Conservation (phyloP, 2,888 invertebrate genomes). For the Drosophila eohydei region DNA sequence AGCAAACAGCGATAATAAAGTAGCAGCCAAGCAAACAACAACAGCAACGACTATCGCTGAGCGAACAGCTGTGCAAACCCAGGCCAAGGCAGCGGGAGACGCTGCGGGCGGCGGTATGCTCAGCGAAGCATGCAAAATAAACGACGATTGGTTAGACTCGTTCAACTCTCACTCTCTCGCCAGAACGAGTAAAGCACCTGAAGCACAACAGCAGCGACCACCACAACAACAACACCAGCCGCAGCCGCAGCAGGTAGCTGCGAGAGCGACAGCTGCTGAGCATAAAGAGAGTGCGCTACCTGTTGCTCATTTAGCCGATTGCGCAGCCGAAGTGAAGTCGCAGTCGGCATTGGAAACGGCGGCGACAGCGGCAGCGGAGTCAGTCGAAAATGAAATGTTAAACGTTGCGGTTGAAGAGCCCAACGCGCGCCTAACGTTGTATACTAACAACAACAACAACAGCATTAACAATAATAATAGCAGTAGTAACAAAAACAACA, state of each 20-base stretch:
- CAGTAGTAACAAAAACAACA: conserved; percentile 24
- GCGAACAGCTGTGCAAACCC: conserved; percentile 74
- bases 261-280: conserved; percentile 43
- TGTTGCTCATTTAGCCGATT: conserved; percentile 58
- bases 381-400: conserved; percentile 84
- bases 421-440: conserved; percentile 61
- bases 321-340: conserved; percentile 71
- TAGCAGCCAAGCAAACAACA: conserved; percentile 48
- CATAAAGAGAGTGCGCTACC: conserved; percentile 48
- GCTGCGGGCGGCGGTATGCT: conserved; percentile 21
- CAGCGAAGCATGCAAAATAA: conserved; percentile 79
- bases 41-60: conserved; percentile 37
- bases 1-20: conserved; percentile 68
- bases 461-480: conserved; percentile 30
- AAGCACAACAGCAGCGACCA: conserved; percentile 43
- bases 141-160: conserved; percentile 62
- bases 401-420: conserved; percentile 76
- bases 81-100: conserved; percentile 12
- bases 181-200: conserved; percentile 75
- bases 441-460: conserved; percentile 42
- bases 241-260: conserved; percentile 44
- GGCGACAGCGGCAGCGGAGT: conserved; percentile 42
- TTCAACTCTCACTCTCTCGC: conserved; percentile 59
- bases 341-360: conserved; percentile 32
- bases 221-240: conserved; percentile 37